These are phyloP conservation scores for Labia minor DNA, from an alignment of 2,888 invertebrate genomes.

Conservation along the genomic window DNA sequence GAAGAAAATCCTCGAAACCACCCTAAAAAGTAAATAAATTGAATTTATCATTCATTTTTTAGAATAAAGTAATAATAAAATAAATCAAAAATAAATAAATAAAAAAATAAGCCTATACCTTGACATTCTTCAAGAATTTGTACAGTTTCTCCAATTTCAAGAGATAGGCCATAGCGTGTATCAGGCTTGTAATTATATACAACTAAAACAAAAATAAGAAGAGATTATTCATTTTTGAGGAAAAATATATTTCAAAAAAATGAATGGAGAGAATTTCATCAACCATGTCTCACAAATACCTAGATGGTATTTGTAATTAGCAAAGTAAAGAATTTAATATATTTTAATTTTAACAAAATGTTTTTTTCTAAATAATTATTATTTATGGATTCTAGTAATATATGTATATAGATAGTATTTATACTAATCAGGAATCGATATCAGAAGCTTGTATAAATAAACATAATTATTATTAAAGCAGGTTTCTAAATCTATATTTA, in stretches of 20 bases:
- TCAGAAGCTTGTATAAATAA: too few species aligned
- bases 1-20: constrained; percentile 84
- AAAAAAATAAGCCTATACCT: constrained; percentile 41
- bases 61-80: neutral
- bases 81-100: neutral
- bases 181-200: constrained; percentile 85
- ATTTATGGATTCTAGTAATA: too few species aligned
- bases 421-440: too few species aligned
- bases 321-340: too few species aligned
- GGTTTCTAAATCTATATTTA: too few species aligned
- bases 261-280: neutral
- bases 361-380: too few species aligned
- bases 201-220: constrained; percentile 55
- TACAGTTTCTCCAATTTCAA: constrained; percentile 86
- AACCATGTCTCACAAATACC: neutral
- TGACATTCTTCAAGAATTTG: constrained; percentile 84
- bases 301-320: neutral
- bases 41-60: neutral
- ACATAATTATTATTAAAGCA: too few species aligned
- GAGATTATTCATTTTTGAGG: too few species aligned
- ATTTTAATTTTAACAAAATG: too few species aligned
- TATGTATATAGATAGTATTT: too few species aligned
- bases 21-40: constrained; percentile 38
- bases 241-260: neutral
- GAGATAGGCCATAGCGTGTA: constrained; percentile 62